Conservation (phyloP, 2,113 vertebrate genomes). For the Ornithorhynchus anatinus region DNA sequence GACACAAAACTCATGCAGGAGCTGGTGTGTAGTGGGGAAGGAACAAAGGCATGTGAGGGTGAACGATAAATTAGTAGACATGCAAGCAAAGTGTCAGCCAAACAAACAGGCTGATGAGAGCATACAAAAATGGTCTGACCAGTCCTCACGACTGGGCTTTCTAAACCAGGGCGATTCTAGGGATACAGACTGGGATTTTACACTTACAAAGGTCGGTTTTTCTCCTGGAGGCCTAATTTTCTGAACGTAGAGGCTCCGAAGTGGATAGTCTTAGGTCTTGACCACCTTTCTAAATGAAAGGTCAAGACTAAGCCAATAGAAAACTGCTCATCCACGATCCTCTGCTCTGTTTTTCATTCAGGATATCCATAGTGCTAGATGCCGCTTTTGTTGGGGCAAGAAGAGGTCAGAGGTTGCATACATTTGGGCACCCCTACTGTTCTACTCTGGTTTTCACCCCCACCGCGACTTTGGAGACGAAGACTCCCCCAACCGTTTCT, state of each 20-base stretch:
- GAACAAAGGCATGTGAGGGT: constrained; percentile 71
- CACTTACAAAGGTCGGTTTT: constrained; percentile 47
- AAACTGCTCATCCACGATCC: neutral
- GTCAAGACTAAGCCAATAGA: neutral
- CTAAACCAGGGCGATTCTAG: constrained; percentile 61
- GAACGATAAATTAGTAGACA: constrained; percentile 71
- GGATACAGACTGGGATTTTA: constrained; percentile 67
- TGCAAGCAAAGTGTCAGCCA: constrained; percentile 82
- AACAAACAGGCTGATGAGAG: constrained; percentile 76
- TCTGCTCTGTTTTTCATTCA: neutral
- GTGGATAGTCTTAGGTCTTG: too few relatives aligned
- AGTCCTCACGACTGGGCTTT: constrained; percentile 63
- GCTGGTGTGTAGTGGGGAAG: constrained; percentile 73
- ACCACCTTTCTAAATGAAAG: neutral
- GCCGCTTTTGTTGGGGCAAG: too few relatives aligned
- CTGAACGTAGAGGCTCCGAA: too few relatives aligned
- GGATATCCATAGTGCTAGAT: too few relatives aligned
- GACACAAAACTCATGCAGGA: constrained; percentile 73
- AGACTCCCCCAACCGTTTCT: too few relatives aligned
- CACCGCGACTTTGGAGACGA: too few relatives aligned
- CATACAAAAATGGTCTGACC: constrained; percentile 77
- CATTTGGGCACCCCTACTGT: too few relatives aligned
- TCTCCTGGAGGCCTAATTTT: too few relatives aligned
- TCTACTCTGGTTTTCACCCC: too few relatives aligned
- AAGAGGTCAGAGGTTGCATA: too few relatives aligned